These are phyloP conservation scores for Odontocolon sp. DNA, from an alignment of 2,888 invertebrate species.

Conservation along the genomic window DNA sequence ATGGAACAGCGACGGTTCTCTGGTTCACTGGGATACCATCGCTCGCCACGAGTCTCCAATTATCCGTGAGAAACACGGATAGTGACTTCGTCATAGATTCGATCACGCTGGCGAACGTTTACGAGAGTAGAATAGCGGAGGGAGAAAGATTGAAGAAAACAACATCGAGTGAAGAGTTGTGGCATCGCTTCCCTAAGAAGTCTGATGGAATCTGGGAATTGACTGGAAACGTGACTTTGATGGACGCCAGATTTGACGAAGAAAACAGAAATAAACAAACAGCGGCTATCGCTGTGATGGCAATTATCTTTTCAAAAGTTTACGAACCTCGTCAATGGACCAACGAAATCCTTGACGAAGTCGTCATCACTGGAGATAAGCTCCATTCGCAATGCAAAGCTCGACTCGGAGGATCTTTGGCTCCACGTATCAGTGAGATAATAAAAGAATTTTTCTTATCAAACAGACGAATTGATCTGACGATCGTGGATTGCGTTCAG, in stretches of 20 bases:
- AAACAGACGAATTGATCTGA: constrained; percentile 71
- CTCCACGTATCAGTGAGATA: constrained; percentile 70
- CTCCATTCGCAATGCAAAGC: constrained; percentile 71
- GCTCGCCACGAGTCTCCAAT: constrained; percentile 62
- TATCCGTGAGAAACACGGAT: constrained; percentile 42
- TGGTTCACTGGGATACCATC: constrained; percentile 70
- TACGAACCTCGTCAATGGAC: constrained; percentile 74
- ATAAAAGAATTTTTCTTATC: constrained; percentile 75
- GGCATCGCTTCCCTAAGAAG: constrained; percentile 72
- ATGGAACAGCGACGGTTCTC: constrained; percentile 71
- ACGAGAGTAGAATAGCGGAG: constrained; percentile 68
- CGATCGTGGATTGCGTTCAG: constrained; percentile 74
- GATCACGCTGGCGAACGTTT: constrained; percentile 69
- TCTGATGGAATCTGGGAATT: constrained; percentile 72
- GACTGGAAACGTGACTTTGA: constrained; percentile 62
- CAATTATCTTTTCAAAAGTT: constrained; percentile 74
- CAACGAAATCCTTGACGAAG: constrained; percentile 68
- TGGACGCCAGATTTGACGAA: constrained; percentile 65
- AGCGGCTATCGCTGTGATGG: constrained; percentile 72
- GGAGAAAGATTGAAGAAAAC: constrained; percentile 61
- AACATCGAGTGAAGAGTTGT: constrained; percentile 67
- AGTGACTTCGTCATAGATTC: constrained; percentile 69
- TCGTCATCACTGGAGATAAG: constrained; percentile 72
- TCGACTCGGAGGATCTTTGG: constrained; percentile 62
- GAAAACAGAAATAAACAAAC: constrained; percentile 67